phyloP scores from a whole-genome alignment of 2,113 vertebrate genomes.

The Catharus bicknelli region DNA sequence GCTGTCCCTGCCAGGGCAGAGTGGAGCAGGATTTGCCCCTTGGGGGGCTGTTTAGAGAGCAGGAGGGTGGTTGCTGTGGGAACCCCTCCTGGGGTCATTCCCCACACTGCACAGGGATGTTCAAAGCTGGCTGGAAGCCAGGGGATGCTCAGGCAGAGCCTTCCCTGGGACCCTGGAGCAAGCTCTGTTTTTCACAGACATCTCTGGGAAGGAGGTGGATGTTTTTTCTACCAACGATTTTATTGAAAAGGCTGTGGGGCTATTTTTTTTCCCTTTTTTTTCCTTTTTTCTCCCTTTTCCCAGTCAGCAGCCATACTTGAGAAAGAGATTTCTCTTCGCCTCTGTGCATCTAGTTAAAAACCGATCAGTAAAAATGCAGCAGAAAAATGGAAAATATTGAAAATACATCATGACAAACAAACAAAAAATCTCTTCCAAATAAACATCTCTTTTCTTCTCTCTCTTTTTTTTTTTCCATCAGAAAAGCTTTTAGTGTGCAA shows the following conservation, averaged over 20 bases:
- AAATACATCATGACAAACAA: constrained; percentile 30
- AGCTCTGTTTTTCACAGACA: background rate
- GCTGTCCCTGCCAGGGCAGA: background rate
- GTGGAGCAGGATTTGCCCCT: background rate
- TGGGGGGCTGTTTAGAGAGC: background rate
- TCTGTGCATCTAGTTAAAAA: constrained; percentile 48
- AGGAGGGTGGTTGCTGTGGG: background rate
- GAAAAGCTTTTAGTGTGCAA: constrained; percentile 65
- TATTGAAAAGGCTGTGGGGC: constrained; percentile 52
- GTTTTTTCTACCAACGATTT: constrained; percentile 27
- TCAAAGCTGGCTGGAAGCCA: background rate
- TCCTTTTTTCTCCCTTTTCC: background rate
- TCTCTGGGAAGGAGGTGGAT: constrained; percentile 15
- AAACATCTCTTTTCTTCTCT: constrained; percentile 33
- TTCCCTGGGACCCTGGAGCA: background rate
- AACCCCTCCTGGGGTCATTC: background rate
- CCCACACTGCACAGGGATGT: background rate
- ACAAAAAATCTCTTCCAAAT: constrained; percentile 34
- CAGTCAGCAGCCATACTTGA: background rate
- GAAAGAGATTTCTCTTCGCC: constrained; percentile 15
- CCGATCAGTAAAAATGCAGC: constrained; percentile 49
- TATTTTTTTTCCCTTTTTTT: background rate
- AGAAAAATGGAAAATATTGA: constrained; percentile 60
- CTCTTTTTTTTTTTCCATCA: background rate
- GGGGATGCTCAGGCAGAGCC: background rate